These are phyloP conservation scores for Varanus salvator DNA, from an alignment of 2,113 vertebrate genomes.

Conservation along the genomic window DNA sequence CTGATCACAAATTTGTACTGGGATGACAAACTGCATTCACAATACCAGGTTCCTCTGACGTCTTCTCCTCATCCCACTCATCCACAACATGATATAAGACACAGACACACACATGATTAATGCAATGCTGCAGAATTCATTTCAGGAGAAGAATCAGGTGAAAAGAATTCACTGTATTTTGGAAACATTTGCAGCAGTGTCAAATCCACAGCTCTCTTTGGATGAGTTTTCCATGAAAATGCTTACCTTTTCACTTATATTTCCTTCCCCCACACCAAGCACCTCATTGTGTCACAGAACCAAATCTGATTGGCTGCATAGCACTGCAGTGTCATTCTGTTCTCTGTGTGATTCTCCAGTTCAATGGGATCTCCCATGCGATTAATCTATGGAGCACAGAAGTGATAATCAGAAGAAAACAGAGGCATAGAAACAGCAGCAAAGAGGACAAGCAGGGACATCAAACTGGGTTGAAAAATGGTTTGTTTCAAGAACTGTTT, in stretches of 20 bases:
- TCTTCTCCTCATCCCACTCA: not conserved
- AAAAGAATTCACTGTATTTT: not conserved
- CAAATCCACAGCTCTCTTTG: not conserved
- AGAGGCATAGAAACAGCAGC: not conserved
- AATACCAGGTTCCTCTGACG: not conserved
- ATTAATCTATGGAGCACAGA: not conserved
- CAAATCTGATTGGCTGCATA: not conserved
- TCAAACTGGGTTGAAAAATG: not conserved
- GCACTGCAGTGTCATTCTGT: not conserved
- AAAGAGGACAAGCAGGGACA: not conserved
- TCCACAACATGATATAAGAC: not conserved
- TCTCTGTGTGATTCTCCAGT: not conserved
- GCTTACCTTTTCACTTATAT: not conserved
- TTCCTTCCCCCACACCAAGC: not conserved
- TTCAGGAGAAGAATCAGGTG: not conserved
- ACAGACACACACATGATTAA: not conserved
- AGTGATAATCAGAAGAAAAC: not conserved
- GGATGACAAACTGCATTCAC: not conserved
- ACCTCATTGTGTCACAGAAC: not conserved
- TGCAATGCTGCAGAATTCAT: not conserved
- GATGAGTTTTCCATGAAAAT: not conserved
- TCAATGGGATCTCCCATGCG: not conserved
- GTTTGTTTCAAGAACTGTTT: not conserved
- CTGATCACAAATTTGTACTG: not conserved
- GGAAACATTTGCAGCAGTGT: slow-evolving; percentile 2